Percentiles rank a stretch among this genome's conserved stretches.
These are phyloP conservation scores for Plodia interpunctella DNA, from an alignment of 1,140 invertebrate species.

Conservation along the genomic window DNA sequence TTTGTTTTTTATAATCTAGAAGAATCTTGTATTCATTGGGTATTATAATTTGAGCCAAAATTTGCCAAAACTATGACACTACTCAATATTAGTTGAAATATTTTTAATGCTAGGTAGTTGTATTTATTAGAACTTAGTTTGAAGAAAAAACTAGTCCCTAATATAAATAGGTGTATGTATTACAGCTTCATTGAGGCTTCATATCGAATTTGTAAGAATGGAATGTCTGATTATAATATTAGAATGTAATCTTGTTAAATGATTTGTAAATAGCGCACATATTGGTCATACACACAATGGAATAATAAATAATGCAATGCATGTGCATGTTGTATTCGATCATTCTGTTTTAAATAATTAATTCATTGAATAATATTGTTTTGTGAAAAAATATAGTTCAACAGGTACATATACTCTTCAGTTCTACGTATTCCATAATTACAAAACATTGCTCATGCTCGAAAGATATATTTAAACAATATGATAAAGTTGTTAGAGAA, in stretches of 20 bases:
- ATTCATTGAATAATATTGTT: neutral
- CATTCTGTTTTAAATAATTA: no score
- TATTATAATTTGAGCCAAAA: slow-evolving; percentile 67
- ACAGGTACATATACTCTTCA: no score
- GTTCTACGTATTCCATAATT: neutral
- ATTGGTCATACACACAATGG: neutral
- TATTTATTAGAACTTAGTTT: slow-evolving; percentile 35
- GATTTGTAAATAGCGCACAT: neutral
- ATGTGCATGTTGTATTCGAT: no score
- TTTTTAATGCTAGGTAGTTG: slow-evolving; percentile 27
- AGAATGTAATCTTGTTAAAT: neutral
- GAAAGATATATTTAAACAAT: neutral
- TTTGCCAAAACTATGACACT: slow-evolving; percentile 55
- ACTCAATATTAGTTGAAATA: slow-evolving; percentile 32
- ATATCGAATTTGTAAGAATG: slow-evolving; percentile 17
- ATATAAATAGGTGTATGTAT: slow-evolving; percentile 18
- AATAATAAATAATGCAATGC: no score
- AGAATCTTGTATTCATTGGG: slow-evolving; percentile 19
- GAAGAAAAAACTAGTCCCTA: slow-evolving; percentile 33
- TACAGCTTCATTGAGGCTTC: slow-evolving; percentile 35
- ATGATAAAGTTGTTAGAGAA: neutral
- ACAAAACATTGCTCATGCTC: neutral
- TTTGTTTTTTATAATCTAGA: no score
- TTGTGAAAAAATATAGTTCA: neutral
- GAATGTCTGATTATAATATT: slow-evolving; percentile 5